These are phyloP conservation scores for Hestina assimilis DNA, from an alignment of 1,140 invertebrate species.

Conservation along the genomic window DNA sequence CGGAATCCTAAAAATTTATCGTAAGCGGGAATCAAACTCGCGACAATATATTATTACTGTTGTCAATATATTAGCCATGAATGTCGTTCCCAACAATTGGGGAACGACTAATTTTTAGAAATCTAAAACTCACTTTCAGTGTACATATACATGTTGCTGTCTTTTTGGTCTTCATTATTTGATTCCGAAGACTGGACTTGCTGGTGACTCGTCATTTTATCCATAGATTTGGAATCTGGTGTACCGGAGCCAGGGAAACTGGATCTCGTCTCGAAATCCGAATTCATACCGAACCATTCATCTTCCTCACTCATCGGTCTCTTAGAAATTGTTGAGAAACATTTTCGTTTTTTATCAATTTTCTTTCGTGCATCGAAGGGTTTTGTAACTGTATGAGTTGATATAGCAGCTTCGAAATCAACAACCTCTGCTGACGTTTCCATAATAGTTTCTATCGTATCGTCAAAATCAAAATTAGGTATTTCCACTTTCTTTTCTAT, in stretches of 20 bases:
- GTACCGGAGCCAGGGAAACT: conserved; percentile 60
- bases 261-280: conserved; percentile 61
- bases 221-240: conserved; percentile 54
- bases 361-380: conserved; percentile 31
- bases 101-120: background rate
- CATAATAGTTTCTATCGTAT: background rate
- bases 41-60: too few relatives aligned
- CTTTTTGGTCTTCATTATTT: conserved; percentile 46
- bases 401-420: conserved; percentile 62
- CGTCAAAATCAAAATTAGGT: conserved; percentile 11
- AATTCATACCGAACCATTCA: conserved; percentile 48
- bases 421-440: conserved; percentile 24
- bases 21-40: too few relatives aligned
- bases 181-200: conserved; percentile 39
- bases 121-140: conserved; percentile 53
- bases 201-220: conserved; percentile 23
- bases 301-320: conserved; percentile 52
- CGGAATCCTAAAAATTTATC: too few relatives aligned
- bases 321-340: conserved; percentile 38
- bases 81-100: background rate
- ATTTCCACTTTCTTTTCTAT: conserved; percentile 25
- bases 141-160: conserved; percentile 51
- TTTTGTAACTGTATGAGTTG: conserved; percentile 61
- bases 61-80: background rate
- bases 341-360: conserved; percentile 40